Percentiles rank a stretch among this genome's conserved stretches.
These are phyloP conservation scores for Corydoras sp. DNA, from an alignment of 2,113 vertebrate genomes.

Conservation along the genomic window DNA sequence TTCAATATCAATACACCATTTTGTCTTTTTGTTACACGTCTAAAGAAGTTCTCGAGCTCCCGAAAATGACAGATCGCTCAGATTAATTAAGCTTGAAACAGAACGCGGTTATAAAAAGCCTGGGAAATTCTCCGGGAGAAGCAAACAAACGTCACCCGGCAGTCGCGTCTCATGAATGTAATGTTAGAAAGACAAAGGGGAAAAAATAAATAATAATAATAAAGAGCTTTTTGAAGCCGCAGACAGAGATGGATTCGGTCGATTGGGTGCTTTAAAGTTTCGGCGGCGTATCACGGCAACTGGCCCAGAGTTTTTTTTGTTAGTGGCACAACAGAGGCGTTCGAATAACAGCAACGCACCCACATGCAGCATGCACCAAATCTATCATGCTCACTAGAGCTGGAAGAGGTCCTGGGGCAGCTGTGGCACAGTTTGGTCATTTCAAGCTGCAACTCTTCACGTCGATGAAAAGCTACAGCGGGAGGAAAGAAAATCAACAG, in stretches of 20 bases:
- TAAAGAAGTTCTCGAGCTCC: constrained; percentile 20
- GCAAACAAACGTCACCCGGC: constrained; percentile 15
- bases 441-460: neutral
- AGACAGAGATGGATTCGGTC: neutral
- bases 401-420: constrained; percentile 5
- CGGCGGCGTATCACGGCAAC: neutral
- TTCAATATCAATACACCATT: too few relatives aligned
- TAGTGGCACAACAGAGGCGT: neutral
- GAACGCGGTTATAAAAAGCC: constrained; percentile 37
- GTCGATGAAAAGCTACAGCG: neutral
- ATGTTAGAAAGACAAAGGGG: constrained; percentile 1
- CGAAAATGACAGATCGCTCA: constrained; percentile 35
- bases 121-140: constrained; percentile 14
- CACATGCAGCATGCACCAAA: neutral
- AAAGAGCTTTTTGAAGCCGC: neutral
- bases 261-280: neutral
- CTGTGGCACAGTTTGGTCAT: constrained; percentile 10
- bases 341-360: neutral
- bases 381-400: neutral
- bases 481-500: neutral
- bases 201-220: neutral
- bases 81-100: constrained; percentile 33
- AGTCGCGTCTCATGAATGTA: constrained; percentile 35
- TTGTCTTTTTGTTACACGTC: too few relatives aligned
- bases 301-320: neutral